Percentiles rank a stretch among this genome's conserved stretches.
These are phyloP conservation scores for Adela reaumurella DNA, from an alignment of 2,888 invertebrate species.

Conservation along the genomic window DNA sequence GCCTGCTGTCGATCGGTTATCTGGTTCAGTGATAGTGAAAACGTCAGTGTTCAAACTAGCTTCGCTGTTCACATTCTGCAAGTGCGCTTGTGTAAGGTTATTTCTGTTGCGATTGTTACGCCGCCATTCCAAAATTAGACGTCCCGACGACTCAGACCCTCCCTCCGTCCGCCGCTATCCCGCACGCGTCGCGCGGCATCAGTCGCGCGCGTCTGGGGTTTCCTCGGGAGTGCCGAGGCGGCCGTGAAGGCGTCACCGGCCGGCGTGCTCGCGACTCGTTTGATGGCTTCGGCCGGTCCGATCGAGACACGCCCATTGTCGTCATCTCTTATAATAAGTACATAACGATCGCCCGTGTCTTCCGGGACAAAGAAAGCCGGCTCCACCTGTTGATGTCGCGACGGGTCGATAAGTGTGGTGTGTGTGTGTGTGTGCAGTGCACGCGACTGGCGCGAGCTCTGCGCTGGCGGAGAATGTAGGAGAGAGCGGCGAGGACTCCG, in stretches of 20 bases:
- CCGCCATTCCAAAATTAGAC: constrained; percentile 52
- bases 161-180: neutral
- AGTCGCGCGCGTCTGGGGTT: neutral
- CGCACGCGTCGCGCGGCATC: neutral
- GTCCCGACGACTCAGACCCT: neutral
- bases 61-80: constrained; percentile 32
- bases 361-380: neutral
- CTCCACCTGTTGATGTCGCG: neutral
- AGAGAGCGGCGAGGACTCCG: constrained; percentile 73
- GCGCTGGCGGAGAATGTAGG: constrained; percentile 68
- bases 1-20: too few species aligned
- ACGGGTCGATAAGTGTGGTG: constrained; percentile 3
- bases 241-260: neutral
- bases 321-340: neutral
- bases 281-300: neutral
- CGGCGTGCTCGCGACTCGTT: neutral
- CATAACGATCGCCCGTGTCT: too few species aligned
- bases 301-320: neutral
- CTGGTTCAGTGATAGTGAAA: too few species aligned
- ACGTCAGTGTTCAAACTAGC: neutral
- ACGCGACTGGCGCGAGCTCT: constrained; percentile 49
- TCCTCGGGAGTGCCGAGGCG: neutral
- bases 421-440: constrained; percentile 27
- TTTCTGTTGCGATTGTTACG: constrained; percentile 56
- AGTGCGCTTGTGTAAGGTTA: constrained; percentile 49